Conservation (phyloP, 2,113 vertebrate species). For the Camelus dromedarius region DNA sequence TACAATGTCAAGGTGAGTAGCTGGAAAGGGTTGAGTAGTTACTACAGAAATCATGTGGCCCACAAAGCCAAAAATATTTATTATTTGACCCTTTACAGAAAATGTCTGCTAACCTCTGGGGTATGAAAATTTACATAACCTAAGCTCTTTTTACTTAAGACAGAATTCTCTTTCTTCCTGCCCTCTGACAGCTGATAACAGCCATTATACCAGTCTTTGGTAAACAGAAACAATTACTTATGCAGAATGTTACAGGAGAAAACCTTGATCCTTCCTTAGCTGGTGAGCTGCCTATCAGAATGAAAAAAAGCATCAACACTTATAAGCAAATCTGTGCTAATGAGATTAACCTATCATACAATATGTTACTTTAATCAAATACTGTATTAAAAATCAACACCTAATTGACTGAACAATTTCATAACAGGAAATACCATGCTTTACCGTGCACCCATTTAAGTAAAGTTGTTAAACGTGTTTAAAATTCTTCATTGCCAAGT, state of each 20-base stretch:
- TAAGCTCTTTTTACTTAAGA: background rate
- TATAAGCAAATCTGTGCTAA: conserved; percentile 28
- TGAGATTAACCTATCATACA: conserved; percentile 11
- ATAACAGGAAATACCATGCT: conserved; percentile 24
- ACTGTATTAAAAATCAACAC: conserved; percentile 33
- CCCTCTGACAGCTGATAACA: background rate
- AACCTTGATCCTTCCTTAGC: background rate
- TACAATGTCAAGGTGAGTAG: background rate
- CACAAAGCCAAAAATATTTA: background rate
- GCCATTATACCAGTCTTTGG: background rate
- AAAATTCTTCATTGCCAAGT: conserved; percentile 37
- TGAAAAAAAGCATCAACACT: background rate
- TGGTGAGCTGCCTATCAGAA: background rate
- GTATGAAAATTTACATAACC: conserved; percentile 25
- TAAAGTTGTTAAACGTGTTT: conserved; percentile 34
- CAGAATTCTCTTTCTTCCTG: background rate
- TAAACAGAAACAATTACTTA: conserved; percentile 50
- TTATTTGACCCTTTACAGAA: background rate
- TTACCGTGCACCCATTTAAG: background rate
- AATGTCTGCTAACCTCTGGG: background rate
- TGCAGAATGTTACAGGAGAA: background rate
- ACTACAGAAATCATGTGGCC: background rate
- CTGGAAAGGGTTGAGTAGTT: background rate
- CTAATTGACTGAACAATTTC: conserved; percentile 25
- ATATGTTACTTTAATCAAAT: conserved; percentile 4